Conservation (phyloP, 2,797 vertebrate genomes). For the Oryzias sinensis region DNA sequence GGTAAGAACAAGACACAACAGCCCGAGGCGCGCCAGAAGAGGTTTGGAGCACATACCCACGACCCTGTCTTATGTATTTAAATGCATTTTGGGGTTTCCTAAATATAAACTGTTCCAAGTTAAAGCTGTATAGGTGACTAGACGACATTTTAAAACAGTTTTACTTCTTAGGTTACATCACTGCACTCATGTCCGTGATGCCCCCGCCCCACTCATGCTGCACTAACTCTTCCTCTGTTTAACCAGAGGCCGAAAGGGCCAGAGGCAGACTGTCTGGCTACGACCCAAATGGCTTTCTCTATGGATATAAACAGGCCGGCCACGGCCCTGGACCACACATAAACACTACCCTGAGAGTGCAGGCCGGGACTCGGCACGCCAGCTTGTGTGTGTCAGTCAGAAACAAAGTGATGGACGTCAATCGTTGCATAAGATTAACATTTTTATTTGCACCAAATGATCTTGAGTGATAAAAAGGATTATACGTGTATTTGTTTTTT, state of each 20-base stretch:
- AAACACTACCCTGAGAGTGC: constrained; percentile 65
- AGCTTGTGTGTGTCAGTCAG: constrained; percentile 17
- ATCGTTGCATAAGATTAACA: constrained; percentile 70
- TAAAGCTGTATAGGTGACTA: no score
- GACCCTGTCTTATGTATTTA: no score
- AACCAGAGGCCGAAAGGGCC: constrained; percentile 55
- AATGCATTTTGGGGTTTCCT: no score
- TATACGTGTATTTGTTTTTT: constrained; percentile 12
- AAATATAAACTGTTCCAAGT: no score
- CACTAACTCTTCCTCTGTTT: constrained; percentile 28
- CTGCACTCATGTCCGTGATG: constrained; percentile 35
- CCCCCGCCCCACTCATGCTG: constrained; percentile 39
- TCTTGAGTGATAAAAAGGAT: constrained; percentile 21
- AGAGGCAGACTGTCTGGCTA: constrained; percentile 70
- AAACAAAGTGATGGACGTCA: constrained; percentile 24
- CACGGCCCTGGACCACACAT: constrained; percentile 71
- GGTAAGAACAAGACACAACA: constrained; percentile 12
- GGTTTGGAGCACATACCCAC: background rate
- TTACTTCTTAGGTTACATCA: background rate
- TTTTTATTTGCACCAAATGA: constrained; percentile 18
- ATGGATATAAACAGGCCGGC: constrained; percentile 72
- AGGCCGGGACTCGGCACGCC: constrained; percentile 32
- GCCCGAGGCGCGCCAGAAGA: constrained; percentile 36
- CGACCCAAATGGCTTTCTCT: constrained; percentile 72
- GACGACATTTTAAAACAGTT: no score